These are phyloP conservation scores for Camelus bactrianus DNA, from an alignment of 2,113 vertebrate genomes.

Conservation along the genomic window DNA sequence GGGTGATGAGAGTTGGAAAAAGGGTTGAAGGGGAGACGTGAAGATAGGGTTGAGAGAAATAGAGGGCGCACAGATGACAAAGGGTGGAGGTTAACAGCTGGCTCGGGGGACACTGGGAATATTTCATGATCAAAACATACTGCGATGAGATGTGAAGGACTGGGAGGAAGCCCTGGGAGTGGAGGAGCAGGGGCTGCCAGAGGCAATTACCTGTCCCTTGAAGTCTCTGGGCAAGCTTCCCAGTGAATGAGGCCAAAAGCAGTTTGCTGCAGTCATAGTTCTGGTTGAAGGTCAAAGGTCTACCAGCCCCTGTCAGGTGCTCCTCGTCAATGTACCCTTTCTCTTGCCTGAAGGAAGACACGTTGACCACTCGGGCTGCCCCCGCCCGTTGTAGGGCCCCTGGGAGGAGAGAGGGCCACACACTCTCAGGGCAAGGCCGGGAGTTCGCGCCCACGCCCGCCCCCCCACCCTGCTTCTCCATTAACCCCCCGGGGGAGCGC, in stretches of 20 bases:
- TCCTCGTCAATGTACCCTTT: constrained; percentile 84
- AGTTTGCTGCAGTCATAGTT: constrained; percentile 92
- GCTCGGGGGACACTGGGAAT: too few relatives aligned
- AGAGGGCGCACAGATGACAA: not conserved
- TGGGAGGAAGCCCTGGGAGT: too few relatives aligned
- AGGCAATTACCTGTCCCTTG: constrained; percentile 88
- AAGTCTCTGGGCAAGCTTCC: constrained; percentile 90
- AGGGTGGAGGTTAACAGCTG: not conserved
- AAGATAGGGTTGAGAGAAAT: not conserved
- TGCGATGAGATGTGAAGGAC: not conserved
- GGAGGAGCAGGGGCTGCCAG: accelerated
- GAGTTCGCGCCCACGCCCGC: not conserved
- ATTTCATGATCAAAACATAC: not conserved
- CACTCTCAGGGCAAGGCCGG: not conserved
- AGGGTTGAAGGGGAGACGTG: not conserved
- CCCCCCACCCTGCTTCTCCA: not conserved
- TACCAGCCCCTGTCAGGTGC: constrained; percentile 87
- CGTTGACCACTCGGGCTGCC: constrained; percentile 89
- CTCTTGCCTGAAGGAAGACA: constrained; percentile 89
- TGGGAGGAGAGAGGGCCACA: constrained; percentile 65
- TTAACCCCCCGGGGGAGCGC: too few relatives aligned
- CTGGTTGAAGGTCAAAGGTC: accelerated
- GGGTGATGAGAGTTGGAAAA: not conserved
- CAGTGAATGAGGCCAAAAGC: constrained; percentile 91
- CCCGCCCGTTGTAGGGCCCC: constrained; percentile 89